Conservation (phyloP, 2,888 invertebrate species). For the Lamellibrachia columna region DNA sequence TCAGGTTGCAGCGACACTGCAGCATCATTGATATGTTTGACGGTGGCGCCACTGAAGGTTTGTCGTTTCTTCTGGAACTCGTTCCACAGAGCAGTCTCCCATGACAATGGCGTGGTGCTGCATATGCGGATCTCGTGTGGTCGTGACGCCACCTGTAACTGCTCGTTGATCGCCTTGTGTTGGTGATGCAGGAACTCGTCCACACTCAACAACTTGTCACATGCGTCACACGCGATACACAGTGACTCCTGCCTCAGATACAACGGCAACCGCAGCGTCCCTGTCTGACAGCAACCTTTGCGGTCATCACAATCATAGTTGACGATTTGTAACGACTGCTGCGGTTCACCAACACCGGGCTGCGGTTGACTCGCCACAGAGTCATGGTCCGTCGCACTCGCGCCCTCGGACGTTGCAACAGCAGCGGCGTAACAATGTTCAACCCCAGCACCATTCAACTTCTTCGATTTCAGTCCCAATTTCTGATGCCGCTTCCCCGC, state of each 20-base stretch:
- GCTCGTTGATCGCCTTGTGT: neutral
- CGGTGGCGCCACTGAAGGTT: neutral
- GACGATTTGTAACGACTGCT: neutral
- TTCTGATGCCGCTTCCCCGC: neutral
- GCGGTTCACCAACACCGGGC: neutral
- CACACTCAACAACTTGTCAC: neutral
- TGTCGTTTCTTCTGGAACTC: conserved; percentile 27
- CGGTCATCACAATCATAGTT: neutral
- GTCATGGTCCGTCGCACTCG: neutral
- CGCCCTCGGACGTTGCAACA: neutral
- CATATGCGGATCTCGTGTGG: neutral
- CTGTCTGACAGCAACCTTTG: neutral
- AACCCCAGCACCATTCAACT: neutral
- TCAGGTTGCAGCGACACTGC: neutral
- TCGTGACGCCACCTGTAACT: neutral
- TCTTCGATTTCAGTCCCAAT: conserved; percentile 2
- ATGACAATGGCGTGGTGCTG: conserved; percentile 43
- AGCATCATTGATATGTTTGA: neutral
- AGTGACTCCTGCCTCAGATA: neutral
- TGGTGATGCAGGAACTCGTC: conserved; percentile 1
- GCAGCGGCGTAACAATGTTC: neutral
- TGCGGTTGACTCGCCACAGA: neutral
- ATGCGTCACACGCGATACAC: neutral
- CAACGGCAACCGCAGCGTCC: neutral
- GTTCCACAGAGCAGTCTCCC: conserved; percentile 29